Conservation (phyloP, 2,888 invertebrate species). For the Syritta pipiens region DNA sequence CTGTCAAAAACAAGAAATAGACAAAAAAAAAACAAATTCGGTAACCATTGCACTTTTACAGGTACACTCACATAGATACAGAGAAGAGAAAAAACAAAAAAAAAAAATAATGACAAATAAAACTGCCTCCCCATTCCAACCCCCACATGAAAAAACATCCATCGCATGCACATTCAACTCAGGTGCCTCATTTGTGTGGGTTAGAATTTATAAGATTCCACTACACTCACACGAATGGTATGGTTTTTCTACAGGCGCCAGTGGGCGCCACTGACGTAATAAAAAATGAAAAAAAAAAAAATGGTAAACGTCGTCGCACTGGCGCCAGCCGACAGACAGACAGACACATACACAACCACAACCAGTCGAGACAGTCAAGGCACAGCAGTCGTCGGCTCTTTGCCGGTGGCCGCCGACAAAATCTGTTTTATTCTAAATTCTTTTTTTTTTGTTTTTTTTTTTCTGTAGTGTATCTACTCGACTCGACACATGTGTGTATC, state of each 20-base stretch:
- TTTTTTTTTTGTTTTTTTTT: conserved; percentile 11
- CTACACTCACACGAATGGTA: conserved; percentile 31
- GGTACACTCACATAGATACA: conserved; percentile 21
- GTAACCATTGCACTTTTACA: conserved; percentile 44
- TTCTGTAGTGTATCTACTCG: background rate
- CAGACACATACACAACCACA: conserved; percentile 70
- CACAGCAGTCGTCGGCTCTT: conserved; percentile 63
- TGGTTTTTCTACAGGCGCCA: conserved; percentile 74
- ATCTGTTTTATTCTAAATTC: conserved; percentile 30
- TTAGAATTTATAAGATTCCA: conserved; percentile 33
- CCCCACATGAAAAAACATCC: conserved; percentile 18
- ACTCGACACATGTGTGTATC: conserved; percentile 29
- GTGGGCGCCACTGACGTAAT: conserved; percentile 80
- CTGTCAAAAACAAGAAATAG: background rate
- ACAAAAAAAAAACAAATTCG: background rate
- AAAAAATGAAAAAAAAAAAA: conserved; percentile 78
- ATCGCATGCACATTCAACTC: conserved; percentile 16
- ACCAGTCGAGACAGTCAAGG: conserved; percentile 40
- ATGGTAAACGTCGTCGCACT: conserved; percentile 78
- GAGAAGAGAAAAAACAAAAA: conserved; percentile 12
- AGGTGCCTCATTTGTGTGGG: too few species aligned
- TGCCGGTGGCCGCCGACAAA: conserved; percentile 72
- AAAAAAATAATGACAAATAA: conserved; percentile 16
- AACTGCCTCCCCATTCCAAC: conserved; percentile 17
- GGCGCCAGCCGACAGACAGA: conserved; percentile 78